Evolutionary conservation across 2,797 vertebrate species (phyloP), one percentile per base, ranked within the genome.

Genomic region (Coregonus ussuriensis): DNA sequence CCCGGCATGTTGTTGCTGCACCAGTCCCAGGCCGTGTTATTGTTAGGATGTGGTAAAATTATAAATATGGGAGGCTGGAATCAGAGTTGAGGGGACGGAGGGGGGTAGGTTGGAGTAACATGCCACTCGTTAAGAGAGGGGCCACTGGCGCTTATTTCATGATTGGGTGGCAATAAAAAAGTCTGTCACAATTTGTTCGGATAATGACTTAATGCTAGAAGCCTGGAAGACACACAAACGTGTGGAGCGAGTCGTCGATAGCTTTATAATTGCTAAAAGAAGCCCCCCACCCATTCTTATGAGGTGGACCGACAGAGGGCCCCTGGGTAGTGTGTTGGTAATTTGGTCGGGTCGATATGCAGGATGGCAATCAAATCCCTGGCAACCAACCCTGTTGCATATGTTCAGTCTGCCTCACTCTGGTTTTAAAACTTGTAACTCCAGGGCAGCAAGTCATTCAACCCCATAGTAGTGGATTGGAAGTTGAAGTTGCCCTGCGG

Each of bases 11-110:
- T 98, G 97, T 41, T 70, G 3, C 33, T 97, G 96, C 95, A 95
- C 96, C 95, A 87, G 96, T 95, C 95, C 95, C 95, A 95, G 96
- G 95, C 95, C 95, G 92, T 98, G 97, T 98, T 99, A 98, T 98
- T 97, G 97, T 98, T 98, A 97, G 97, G 98, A 98, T 98, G 97
- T 98, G 97, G 97, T 98, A 96, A 97, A 98, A 98, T 97, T 95
- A 98, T 97, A 97, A 97, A 97, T 97, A 95, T 96, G 93, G 93
- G 95, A 94, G 94, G 77, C 94, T 93, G 74, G 75, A 33, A 76
- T 67, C 73, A 47, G 80, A n/a, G 62, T 92, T 93, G 93, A 91
- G 92, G 93, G 91, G 93, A 95, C 93, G 94, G 93, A 91, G 81
- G 74, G 53, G 76, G 66, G 77, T 74, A 82, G 21, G 77, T 91